These are phyloP conservation scores for Ptychadena robeensis DNA, from an alignment of 2,797 vertebrate species.

Conservation along the genomic window DNA sequence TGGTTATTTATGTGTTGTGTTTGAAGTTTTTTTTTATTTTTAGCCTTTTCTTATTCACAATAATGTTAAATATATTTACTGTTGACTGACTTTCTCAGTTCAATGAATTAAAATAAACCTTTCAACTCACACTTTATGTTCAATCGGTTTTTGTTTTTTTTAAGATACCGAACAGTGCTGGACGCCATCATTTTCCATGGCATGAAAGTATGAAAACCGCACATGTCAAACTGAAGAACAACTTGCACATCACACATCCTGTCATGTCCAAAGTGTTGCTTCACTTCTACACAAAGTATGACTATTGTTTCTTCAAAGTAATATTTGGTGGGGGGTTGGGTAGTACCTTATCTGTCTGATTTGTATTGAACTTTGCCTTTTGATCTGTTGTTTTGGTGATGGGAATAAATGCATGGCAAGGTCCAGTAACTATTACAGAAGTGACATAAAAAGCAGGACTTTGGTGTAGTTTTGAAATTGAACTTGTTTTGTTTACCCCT, in stretches of 20 bases:
- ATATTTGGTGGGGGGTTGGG: neutral
- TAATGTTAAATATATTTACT: no score
- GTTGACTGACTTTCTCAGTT: no score
- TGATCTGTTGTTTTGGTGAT: neutral
- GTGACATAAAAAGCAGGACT: no score
- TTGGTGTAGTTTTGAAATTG: no score
- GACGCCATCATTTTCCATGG: constrained; percentile 60
- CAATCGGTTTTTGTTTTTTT: neutral
- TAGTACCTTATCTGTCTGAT: neutral
- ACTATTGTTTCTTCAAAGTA: constrained; percentile 18
- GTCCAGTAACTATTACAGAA: neutral
- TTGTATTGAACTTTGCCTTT: no score
- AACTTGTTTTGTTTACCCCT: no score
- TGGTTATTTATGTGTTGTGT: no score
- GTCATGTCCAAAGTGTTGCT: constrained; percentile 52
- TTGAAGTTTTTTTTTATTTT: no score
- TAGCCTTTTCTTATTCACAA: no score
- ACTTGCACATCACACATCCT: constrained; percentile 65
- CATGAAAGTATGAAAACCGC: constrained; percentile 63
- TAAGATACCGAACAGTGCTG: constrained; percentile 61
- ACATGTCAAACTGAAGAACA: constrained; percentile 63
- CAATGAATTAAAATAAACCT: neutral
- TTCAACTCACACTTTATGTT: neutral
- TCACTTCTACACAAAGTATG: constrained; percentile 66
- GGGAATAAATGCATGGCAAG: neutral